These are phyloP conservation scores for Scomber scombrus DNA, from an alignment of 2,113 vertebrate genomes.

Conservation along the genomic window DNA sequence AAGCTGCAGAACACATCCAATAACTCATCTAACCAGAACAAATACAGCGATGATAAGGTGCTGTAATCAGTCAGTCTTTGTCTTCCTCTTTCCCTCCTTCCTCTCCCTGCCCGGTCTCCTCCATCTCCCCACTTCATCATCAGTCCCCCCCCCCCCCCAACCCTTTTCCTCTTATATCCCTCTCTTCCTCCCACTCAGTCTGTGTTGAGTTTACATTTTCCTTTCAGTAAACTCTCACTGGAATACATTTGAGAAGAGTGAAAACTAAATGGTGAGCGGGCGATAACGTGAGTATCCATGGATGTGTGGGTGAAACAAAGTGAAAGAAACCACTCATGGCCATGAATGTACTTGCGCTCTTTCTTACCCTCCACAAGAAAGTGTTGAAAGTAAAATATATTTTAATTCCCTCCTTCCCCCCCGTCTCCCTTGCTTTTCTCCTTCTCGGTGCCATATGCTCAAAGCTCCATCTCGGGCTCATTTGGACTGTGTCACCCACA, in stretches of 20 bases:
- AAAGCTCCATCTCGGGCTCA: slow-evolving; percentile 73
- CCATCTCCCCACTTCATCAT: slow-evolving; percentile 6
- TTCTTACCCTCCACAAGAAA: slow-evolving; percentile 46
- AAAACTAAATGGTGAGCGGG: slow-evolving; percentile 30
- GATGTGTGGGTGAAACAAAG: slow-evolving; percentile 65
- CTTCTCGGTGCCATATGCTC: slow-evolving; percentile 75
- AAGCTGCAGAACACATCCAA: slow-evolving; percentile 63
- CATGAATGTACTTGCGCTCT: slow-evolving; percentile 30
- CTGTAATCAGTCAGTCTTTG: slow-evolving; percentile 64
- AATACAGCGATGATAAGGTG: slow-evolving; percentile 58
- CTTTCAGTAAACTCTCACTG: slow-evolving; percentile 36
- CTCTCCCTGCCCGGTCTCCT: not conserved
- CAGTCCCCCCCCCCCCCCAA: not conserved
- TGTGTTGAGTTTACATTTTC: slow-evolving; percentile 46
- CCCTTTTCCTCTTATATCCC: slow-evolving; percentile 6
- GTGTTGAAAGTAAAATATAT: slow-evolving; percentile 63
- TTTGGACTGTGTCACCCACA: slow-evolving; percentile 69
- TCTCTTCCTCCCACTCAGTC: slow-evolving; percentile 1
- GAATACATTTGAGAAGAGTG: slow-evolving; percentile 46
- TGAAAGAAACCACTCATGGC: slow-evolving; percentile 53
- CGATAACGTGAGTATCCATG: slow-evolving; percentile 26
- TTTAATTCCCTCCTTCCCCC: slow-evolving; percentile 63
- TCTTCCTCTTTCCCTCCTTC: slow-evolving; percentile 34
- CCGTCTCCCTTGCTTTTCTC: slow-evolving; percentile 46
- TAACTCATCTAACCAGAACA: slow-evolving; percentile 64